A percentile compares a stretch with the other conserved stretches of the same genome.
Conservation (phyloP, 2,113 vertebrate genomes). For the Otocyon megalotis region DNA sequence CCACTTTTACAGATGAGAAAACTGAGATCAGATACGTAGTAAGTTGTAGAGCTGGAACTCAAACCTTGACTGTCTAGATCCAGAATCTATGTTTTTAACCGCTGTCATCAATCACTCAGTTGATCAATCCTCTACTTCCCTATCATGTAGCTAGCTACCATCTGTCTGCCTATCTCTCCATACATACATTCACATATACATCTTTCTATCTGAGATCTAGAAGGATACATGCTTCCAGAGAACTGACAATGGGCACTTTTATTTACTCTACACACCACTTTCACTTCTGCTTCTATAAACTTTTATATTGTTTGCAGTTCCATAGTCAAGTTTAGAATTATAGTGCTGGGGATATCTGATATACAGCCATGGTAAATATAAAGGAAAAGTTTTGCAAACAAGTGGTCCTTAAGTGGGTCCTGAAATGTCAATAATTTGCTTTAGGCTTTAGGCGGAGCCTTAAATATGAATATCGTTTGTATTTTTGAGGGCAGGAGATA, state of each 20-base stretch:
- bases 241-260: not conserved
- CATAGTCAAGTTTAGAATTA: not conserved
- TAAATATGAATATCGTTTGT: not conserved
- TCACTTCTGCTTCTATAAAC: not conserved
- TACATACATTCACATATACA: not conserved
- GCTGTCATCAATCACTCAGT: not conserved
- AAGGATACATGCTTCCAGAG: not conserved
- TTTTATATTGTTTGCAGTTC: not conserved
- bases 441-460: not conserved
- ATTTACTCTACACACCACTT: not conserved
- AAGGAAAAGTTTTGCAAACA: slow-evolving; percentile 41
- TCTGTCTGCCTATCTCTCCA: not conserved
- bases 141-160: not conserved
- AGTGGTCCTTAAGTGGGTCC: not conserved
- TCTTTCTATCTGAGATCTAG: not conserved
- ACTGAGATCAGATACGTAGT: not conserved
- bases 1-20: not conserved
- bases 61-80: not conserved
- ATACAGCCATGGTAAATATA: not conserved
- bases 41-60: not conserved
- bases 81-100: not conserved
- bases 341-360: not conserved
- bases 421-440: slow-evolving; percentile 11
- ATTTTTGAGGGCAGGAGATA: not conserved
- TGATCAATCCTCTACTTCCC: not conserved